These are phyloP conservation scores for Drosophila saltans DNA, from an alignment of 1,140 invertebrate genomes.

Conservation along the genomic window DNA sequence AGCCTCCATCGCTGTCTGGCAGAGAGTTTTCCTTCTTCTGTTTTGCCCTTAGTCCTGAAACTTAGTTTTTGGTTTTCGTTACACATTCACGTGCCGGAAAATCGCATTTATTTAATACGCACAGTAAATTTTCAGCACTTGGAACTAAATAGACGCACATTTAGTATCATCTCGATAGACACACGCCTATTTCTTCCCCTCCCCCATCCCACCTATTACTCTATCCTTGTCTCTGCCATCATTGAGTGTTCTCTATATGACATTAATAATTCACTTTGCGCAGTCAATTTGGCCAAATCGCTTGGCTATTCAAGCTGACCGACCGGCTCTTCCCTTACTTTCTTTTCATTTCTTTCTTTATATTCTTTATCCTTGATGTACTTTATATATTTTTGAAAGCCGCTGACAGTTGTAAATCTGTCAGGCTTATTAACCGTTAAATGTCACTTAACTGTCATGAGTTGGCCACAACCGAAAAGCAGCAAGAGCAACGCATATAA, in stretches of 20 bases:
- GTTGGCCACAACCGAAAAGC: slow-evolving; percentile 43
- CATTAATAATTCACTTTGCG: slow-evolving; percentile 81
- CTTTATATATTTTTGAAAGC: slow-evolving; percentile 73
- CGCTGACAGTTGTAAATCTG: slow-evolving; percentile 80
- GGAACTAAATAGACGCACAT: slow-evolving; percentile 78
- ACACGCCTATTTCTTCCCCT: slow-evolving; percentile 1
- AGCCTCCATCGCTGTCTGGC: slow-evolving; percentile 16
- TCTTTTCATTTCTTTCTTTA: slow-evolving; percentile 11
- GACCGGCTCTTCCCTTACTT: slow-evolving; percentile 5
- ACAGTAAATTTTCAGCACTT: slow-evolving; percentile 79
- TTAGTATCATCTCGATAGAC: slow-evolving; percentile 68
- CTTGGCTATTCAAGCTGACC: slow-evolving; percentile 52
- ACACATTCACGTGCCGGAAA: slow-evolving; percentile 70
- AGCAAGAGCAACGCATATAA: slow-evolving; percentile 48
- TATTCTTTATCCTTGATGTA: slow-evolving; percentile 55
- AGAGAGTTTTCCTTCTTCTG: slow-evolving; percentile 11
- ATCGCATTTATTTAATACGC: slow-evolving; percentile 79
- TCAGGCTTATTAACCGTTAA: slow-evolving; percentile 82
- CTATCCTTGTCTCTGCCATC: not conserved
- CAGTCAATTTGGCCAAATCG: slow-evolving; percentile 80
- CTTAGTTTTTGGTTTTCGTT: slow-evolving; percentile 39
- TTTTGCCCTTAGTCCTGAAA: slow-evolving; percentile 9
- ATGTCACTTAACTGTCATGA: slow-evolving; percentile 80
- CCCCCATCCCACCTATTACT: not conserved
- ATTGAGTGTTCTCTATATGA: slow-evolving; percentile 53